Evolutionary conservation across 2,888 invertebrate genomes (phyloP), one percentile per base, ranked within the genome.

Genomic region (Tridacna crocea): DNA sequence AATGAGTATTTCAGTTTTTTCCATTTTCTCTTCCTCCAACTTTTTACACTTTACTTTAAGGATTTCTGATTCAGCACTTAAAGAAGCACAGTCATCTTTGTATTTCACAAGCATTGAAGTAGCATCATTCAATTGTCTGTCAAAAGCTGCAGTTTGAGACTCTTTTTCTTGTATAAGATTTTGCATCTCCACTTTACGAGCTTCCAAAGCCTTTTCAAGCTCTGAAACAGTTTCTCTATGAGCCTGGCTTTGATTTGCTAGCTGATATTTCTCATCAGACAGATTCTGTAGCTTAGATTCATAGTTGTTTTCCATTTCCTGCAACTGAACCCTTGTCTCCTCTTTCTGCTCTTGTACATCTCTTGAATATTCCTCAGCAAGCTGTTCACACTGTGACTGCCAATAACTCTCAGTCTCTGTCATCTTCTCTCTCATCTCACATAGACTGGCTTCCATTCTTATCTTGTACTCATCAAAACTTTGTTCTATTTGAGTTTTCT

Each of bases 341-440:
- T 80, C 75, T 75, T 84, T 84, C 61, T 86, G 82, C 63, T 90
- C 88, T 17, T 80, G 46, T 47, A 82, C 83, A 19, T 87, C 89
- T 47, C 77, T 80, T 22, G 80, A 79, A 74, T 88, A 89, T 65
- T 91, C 90, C 6, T 86, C 87, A 73, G 88, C 87, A n/a, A 90
- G 72, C 36, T 88, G 83, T 58, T 82, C 82, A 60, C 88, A 82
- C 81, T 91, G 91, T 17, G 87, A 80, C 46, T 83, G 80, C 90
- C 90, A 90, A 82, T 90, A 90, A 63, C 78, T 80, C 58, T 90
- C 90, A 24, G 80, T 80, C 58, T 88, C 87, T 17, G 72, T 74
- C 27, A 82, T 46, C 46, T 78, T 76, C 61, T 63, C 48, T 26
- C 75, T 76, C 36, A 81, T 22, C 36, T 77, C 72, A 19, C 46